Base-by-base conservation (phyloP, 2,797 vertebrate genomes). In the Rachycentron canadum region DNA sequence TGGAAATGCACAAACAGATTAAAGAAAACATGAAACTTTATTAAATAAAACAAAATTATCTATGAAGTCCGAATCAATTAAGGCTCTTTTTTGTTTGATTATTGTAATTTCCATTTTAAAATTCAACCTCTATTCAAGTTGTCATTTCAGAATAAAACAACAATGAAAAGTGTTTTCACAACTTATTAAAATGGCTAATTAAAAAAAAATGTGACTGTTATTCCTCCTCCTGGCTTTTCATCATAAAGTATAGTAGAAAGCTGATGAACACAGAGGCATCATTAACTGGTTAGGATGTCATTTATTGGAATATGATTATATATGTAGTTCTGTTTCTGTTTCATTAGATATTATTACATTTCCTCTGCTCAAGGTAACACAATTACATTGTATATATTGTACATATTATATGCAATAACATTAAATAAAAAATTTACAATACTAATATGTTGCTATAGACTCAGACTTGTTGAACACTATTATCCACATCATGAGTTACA, bases 241-340 rank as follows among this genome's bases (percentile, higher is more conserved):
- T 40, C 43, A 21, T 66, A 57, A 72, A 25, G n/a, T 32, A 65
- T 3, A 0, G 19, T 38, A 47, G 12, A 50, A 13, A 30, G 30
- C 23, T 23, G 10, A 9, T 23, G n/a, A 23, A 50, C 11, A 50
- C 49, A 49, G 21, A 12, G 45, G 38, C 16, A 43, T 12, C 47
- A 23, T 50, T 25, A 17, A 43, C 19, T 13, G 28, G 14, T 17
- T n/a, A 36, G 12, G 11, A 28, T 28, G 55, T 49, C 10, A 38
- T 11, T 13, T 66, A 19, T 47, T 45, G 26, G 45, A 76, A 53
- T 36, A 41, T 59, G 38, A 26, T 63, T 40, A 25, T 41, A 75
- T 7, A 41, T 43, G 16, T 50, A 3, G 12, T 23, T 11, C 7
- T 45, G 0, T 49, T 19, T 47, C 9, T 53, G n/a, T n/a, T 62